Conservation (phyloP, 1,140 invertebrate genomes). For the Cecropterus lyciades region DNA sequence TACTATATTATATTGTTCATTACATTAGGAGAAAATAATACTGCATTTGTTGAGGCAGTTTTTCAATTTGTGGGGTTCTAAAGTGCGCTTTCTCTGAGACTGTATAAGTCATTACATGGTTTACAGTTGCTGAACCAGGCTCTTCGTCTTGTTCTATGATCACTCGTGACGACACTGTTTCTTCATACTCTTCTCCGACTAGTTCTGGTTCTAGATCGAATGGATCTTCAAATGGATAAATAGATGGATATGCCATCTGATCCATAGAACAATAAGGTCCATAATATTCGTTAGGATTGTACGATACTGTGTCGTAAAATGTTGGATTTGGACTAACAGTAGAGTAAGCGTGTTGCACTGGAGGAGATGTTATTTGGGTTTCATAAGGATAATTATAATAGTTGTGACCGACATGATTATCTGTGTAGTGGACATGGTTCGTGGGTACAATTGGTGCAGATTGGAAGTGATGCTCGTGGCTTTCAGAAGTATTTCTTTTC, state of each 20-base stretch:
- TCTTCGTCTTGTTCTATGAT: conserved; percentile 62
- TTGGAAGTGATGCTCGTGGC: conserved; percentile 19
- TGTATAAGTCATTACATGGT: conserved; percentile 73
- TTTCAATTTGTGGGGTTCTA: conserved; percentile 65
- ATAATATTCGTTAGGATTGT: conserved; percentile 53
- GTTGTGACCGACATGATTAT: conserved; percentile 41
- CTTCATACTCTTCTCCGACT: conserved; percentile 71
- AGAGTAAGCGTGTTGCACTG: conserved; percentile 39
- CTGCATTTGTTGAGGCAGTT: conserved; percentile 74
- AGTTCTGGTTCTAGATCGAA: conserved; percentile 59
- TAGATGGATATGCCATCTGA: conserved; percentile 40
- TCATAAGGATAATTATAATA: conserved; percentile 54
- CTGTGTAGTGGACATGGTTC: conserved; percentile 42
- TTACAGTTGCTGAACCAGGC: conserved; percentile 64
- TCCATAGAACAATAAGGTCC: conserved; percentile 59
- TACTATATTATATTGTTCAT: conserved; percentile 27
- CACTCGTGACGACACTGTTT: conserved; percentile 67
- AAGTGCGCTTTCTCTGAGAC: conserved; percentile 72
- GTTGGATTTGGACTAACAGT: conserved; percentile 54
- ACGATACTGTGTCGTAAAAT: conserved; percentile 61
- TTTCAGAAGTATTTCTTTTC: conserved; percentile 7
- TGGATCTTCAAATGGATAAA: conserved; percentile 46
- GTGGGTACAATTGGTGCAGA: conserved; percentile 1
- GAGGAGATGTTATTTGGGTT: conserved; percentile 54
- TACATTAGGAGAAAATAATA: conserved; percentile 74